phyloP scores from a whole-genome alignment of 2,888 invertebrate species.

The Hyposoter didymator region DNA sequence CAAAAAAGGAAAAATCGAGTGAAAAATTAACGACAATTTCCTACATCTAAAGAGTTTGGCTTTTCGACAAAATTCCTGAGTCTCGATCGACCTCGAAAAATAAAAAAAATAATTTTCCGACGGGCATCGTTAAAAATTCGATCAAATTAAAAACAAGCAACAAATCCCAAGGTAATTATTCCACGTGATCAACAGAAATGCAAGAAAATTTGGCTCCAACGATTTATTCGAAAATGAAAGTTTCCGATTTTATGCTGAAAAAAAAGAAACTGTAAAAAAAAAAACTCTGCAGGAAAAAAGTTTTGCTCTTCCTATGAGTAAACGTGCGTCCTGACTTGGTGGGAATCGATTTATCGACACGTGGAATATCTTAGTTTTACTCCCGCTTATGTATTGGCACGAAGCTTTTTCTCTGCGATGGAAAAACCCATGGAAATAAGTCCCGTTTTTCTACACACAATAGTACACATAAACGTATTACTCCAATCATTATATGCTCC shows the following conservation, averaged over 20 bases:
- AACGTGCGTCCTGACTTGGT: neutral
- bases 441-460: neutral
- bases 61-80: neutral
- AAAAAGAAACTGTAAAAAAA: neutral
- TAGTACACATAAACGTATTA: neutral
- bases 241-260: neutral
- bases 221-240: neutral
- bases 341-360: slow-evolving; percentile 39
- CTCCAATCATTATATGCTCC: slow-evolving; percentile 62
- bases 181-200: neutral
- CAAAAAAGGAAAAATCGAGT: neutral
- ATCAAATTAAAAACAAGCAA: neutral
- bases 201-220: too few relatives aligned
- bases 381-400: neutral
- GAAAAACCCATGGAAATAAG: slow-evolving; percentile 16
- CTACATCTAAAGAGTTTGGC: neutral
- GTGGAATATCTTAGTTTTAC: slow-evolving; percentile 1
- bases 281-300: neutral
- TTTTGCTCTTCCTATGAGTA: neutral
- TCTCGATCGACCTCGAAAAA: neutral
- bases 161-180: neutral
- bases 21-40: neutral
- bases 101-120: neutral
- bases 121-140: too few relatives aligned
- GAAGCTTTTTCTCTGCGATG: slow-evolving; percentile 14